Evolutionary conservation across 2,888 invertebrate genomes (phyloP).

Genomic region (Nymphalis urticae): DNA sequence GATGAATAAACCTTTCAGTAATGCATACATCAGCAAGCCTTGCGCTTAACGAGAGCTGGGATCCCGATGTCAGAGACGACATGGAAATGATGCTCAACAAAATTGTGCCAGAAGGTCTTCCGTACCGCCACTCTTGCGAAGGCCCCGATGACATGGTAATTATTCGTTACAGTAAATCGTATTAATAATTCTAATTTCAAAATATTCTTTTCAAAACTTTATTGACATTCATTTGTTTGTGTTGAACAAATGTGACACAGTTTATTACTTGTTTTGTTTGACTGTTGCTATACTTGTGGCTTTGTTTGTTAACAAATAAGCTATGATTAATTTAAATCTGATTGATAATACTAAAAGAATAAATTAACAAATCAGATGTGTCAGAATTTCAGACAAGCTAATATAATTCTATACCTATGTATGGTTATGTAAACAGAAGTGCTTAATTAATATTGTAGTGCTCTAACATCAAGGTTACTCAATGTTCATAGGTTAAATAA

Average conservation of each 20-base stretch:
- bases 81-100: constrained; percentile 99
- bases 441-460: constrained; percentile 21
- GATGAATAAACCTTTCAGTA: constrained; percentile 83
- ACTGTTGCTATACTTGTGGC: constrained; percentile 8
- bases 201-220: constrained; percentile 1
- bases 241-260: constrained; percentile 26
- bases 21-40: constrained; percentile 99
- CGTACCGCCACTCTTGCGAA: constrained; percentile 98
- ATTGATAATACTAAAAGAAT: background rate
- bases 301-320: constrained; percentile 6
- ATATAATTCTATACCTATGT: background rate
- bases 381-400: background rate
- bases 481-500: background rate
- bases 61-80: constrained; percentile 97
- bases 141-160: constrained; percentile 99
- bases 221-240: constrained; percentile 38
- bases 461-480: constrained; percentile 21
- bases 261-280: constrained; percentile 29
- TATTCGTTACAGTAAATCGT: constrained; percentile 23
- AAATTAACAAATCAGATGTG: background rate
- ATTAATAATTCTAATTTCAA: background rate
- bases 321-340: background rate
- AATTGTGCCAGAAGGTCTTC: constrained; percentile 98
- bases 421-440: constrained; percentile 13
- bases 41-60: constrained; percentile 99